These are phyloP conservation scores for Trichomalopsis sarcophagae DNA, from an alignment of 1,140 invertebrate species.

Conservation along the genomic window DNA sequence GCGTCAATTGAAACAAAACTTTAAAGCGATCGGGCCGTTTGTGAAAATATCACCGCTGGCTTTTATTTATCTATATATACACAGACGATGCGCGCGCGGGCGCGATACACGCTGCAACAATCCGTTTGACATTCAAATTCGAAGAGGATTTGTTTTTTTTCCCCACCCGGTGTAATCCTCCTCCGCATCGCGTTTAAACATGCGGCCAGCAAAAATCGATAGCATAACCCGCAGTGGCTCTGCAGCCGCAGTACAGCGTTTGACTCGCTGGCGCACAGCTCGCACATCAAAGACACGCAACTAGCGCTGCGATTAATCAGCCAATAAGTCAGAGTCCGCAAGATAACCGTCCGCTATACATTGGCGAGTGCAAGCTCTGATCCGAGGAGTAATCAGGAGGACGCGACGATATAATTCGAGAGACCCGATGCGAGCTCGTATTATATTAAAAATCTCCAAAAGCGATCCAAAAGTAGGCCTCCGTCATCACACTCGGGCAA, in stretches of 20 bases:
- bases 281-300: no score
- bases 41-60: background rate
- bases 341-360: background rate
- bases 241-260: no score
- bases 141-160: background rate
- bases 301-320: no score
- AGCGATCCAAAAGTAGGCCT: slow-evolving; percentile 3
- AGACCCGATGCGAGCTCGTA: background rate
- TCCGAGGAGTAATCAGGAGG: background rate
- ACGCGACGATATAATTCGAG: slow-evolving; percentile 17
- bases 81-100: background rate
- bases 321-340: background rate
- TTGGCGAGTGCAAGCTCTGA: no score
- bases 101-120: no score
- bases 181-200: background rate
- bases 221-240: background rate
- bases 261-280: no score
- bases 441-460: no score
- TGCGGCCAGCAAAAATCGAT: background rate
- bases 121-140: no score
- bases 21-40: background rate
- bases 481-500: background rate
- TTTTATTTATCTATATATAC: background rate
- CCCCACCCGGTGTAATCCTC: background rate
- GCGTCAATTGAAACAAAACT: slow-evolving; percentile 15